Evolutionary conservation across 2,113 vertebrate genomes (phyloP), one percentile per base, ranked within the genome.

Genomic region (Isurus oxyrinchus): DNA sequence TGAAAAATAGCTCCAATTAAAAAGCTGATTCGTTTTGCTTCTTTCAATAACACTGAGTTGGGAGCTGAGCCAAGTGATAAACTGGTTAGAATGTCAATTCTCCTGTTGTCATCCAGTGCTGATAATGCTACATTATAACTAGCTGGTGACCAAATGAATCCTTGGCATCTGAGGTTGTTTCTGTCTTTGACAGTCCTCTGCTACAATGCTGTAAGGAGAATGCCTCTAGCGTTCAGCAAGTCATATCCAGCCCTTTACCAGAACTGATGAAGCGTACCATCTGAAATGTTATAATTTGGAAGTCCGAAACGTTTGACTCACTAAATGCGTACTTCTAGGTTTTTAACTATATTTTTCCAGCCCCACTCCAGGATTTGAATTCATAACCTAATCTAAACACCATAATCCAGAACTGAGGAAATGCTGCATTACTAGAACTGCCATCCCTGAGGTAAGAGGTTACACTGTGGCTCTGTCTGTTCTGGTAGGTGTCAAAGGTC

Each of bases 41-140:
- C 57, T 94, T 63, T 40, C 59, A 94, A 23, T 66, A 94, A 94
- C 31, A 93, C n/a, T 63, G 90, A 94, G 61, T 66, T 61, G n/a
- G 55, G 53, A 59, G 5, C 40, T 23, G 40, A 44, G 55, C 55
- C 55, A 61, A 59, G 16, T 8, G 59, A 94, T 94, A 61, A 63
- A 19, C n/a, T 63, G 59, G 61, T 63, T 49, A 84, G 81, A 94
- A 94, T 5, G n/a, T 94, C 90, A 94, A 5, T 40, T 94, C 59
- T 61, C 3, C n/a, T 94, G 16, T 63, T 63, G 90, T n/a, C 90
- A 44, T 63, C 35, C n/a, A 5, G 59, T 40, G 27, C 90, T 49
- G 16, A 4, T 63, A 61, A 63, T 94, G 35, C n/a, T n/a, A 63
- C 90, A 63, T 94, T 40, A 63, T 63, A 94, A 63, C 90, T 66